These are phyloP conservation scores for Cheiracanthium punctorium DNA, from an alignment of 2,888 invertebrate species.

Conservation along the genomic window DNA sequence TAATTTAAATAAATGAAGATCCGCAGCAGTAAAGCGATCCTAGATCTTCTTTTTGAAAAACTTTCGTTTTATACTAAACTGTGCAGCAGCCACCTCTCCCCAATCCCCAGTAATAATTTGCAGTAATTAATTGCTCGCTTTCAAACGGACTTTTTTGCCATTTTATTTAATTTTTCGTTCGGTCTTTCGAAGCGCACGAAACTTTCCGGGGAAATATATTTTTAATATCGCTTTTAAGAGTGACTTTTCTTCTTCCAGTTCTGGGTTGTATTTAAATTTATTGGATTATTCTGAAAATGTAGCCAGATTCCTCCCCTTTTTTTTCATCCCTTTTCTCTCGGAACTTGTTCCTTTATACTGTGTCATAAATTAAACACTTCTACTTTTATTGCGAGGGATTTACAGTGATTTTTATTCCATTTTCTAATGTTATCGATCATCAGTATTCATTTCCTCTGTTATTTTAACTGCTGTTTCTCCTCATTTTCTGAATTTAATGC, in stretches of 20 bases:
- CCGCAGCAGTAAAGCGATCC: background rate
- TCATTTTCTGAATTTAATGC: background rate
- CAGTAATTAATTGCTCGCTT: conserved; percentile 4
- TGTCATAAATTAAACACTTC: background rate
- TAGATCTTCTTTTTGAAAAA: background rate
- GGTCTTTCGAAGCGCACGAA: background rate
- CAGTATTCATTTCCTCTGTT: background rate
- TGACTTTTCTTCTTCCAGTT: background rate
- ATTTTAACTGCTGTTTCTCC: background rate
- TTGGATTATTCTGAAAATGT: background rate
- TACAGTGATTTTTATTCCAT: background rate
- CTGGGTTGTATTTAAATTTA: background rate
- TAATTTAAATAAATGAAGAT: conserved; percentile 10
- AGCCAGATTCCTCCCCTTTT: background rate
- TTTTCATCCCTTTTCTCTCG: background rate
- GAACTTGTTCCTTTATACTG: background rate
- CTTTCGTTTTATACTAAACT: background rate
- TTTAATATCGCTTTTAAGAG: background rate
- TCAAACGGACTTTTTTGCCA: background rate
- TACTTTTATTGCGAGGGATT: background rate
- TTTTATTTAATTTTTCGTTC: background rate
- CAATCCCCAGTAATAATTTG: background rate
- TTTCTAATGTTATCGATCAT: background rate
- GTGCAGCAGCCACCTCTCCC: background rate
- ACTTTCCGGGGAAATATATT: background rate